Conservation (phyloP, 2,888 invertebrate genomes). For the Cerastoderma edule region DNA sequence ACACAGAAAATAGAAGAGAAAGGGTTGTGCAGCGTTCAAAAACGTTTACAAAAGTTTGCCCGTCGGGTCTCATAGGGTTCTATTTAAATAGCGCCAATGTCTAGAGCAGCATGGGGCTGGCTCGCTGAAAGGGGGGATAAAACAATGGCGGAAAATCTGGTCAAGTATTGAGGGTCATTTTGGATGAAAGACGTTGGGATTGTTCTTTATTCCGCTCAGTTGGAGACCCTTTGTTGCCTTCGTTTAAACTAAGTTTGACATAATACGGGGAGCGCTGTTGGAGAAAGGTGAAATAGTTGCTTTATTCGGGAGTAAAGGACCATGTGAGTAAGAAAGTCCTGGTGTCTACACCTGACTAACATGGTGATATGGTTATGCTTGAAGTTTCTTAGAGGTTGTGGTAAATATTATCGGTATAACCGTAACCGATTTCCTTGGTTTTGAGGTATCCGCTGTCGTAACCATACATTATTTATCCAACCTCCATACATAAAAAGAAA, state of each 20-base stretch:
- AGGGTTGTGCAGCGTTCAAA: not conserved
- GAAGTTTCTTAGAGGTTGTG: too few species aligned
- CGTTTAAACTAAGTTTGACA: slow-evolving; percentile 21
- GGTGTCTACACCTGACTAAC: too few species aligned
- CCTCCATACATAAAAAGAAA: too few species aligned
- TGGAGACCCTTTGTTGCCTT: slow-evolving; percentile 19
- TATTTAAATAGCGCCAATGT: slow-evolving; percentile 14
- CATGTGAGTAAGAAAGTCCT: too few species aligned
- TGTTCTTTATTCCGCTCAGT: slow-evolving; percentile 24
- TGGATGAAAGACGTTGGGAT: slow-evolving; percentile 28
- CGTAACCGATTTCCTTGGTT: too few species aligned
- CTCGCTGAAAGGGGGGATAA: slow-evolving; percentile 9
- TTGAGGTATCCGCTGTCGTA: too few species aligned
- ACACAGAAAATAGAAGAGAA: too few species aligned
- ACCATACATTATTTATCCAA: too few species aligned
- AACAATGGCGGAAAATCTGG: slow-evolving; percentile 25
- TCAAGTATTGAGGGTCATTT: slow-evolving; percentile 21
- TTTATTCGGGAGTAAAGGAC: too few species aligned
- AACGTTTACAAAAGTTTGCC: not conserved
- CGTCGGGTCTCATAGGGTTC: slow-evolving; percentile 10
- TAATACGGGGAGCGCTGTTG: slow-evolving; percentile 8
- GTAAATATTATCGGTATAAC: too few species aligned
- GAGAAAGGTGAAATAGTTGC: slow-evolving; percentile 28
- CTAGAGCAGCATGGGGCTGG: slow-evolving; percentile 14
- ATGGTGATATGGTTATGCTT: too few species aligned